Base-by-base conservation (phyloP, 2,797 vertebrate genomes). In the Glyptemys insculpta region DNA sequence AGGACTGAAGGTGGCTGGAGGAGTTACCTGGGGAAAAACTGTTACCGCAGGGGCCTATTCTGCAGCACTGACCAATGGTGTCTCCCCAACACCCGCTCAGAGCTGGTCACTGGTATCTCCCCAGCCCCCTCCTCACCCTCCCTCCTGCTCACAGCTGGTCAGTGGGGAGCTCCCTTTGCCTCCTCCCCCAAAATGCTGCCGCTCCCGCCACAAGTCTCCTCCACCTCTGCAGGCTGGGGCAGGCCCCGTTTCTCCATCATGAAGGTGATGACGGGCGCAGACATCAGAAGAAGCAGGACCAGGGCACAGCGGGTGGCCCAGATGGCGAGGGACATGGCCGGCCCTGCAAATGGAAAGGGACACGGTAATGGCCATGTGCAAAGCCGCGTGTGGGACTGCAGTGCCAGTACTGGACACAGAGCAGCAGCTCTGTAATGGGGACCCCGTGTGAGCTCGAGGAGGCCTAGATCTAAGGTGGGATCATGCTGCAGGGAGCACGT, bases 261-360 rank as follows among this genome's bases (percentile, higher is more conserved):
- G 8, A 65, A 65, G 34, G 62, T n/a, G 34, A 65, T 65, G 62
- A 65, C 1, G 15, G 62, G 62, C 2, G 2, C 62, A 65, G 62
- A 65, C 16, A n/a, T 15, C 34, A 65, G 31, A 4, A 65, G 62
- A 2, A 65, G 62, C 62, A n/a, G 62, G 34, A n/a, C 62, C 62
- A 65, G 62, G 34, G 16, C 4, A 1, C 34, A 65, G 62, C 34
- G 62, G 15, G 34, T 1, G 8, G 31, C 8, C 34, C 34, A 65
- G 62, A 65, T 15, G 31, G 16, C 1, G 2, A 4, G 34, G 62
- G 16, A 8, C 31, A 34, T n/a, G 15, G 3, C 6, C 4, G 4
- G 34, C 62, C 34, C 62, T 65, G 34, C 12, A n/a, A 65, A n/a
- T n/a, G 62, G 34, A 65, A 19, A 65, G 15, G 16, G 31, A 65